Evolutionary conservation across 2,113 vertebrate genomes (phyloP).

Genomic region (Gorsachius goisagi): DNA sequence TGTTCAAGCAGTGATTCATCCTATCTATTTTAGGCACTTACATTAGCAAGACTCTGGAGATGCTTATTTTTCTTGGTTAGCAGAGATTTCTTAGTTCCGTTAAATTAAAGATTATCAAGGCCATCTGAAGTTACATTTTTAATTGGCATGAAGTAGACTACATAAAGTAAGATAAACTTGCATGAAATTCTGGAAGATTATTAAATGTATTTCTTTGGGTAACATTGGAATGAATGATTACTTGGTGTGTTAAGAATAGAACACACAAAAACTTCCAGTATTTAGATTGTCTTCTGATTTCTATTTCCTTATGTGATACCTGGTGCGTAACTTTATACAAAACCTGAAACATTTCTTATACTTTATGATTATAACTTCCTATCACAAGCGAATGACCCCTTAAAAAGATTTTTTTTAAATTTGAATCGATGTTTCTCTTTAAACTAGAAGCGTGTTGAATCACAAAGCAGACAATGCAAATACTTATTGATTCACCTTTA

Average conservation of each 20-base stretch:
- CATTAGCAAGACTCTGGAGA: not conserved
- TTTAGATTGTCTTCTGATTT: not conserved
- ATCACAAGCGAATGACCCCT: not conserved
- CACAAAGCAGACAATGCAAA: not conserved
- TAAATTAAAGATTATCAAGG: not conserved
- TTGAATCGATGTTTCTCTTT: not conserved
- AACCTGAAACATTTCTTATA: not conserved
- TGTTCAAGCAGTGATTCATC: not conserved
- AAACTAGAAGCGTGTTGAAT: not conserved
- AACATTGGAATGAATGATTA: not conserved
- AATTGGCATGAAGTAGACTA: not conserved
- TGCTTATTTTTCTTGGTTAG: not conserved
- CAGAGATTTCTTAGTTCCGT: not conserved
- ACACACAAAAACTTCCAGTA: not conserved
- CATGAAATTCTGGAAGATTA: not conserved
- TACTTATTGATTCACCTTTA: not conserved
- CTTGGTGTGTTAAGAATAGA: not conserved
- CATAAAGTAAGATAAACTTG: not conserved
- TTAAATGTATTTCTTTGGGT: not conserved
- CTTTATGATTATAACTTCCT: not conserved
- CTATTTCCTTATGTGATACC: not conserved
- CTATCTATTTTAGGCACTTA: not conserved
- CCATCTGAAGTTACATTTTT: not conserved
- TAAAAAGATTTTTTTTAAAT: not conserved
- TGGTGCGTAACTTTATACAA: not conserved